Evolutionary conservation across 2,888 invertebrate genomes (phyloP).

Genomic region (Zhuqinia jingwanae): DNA sequence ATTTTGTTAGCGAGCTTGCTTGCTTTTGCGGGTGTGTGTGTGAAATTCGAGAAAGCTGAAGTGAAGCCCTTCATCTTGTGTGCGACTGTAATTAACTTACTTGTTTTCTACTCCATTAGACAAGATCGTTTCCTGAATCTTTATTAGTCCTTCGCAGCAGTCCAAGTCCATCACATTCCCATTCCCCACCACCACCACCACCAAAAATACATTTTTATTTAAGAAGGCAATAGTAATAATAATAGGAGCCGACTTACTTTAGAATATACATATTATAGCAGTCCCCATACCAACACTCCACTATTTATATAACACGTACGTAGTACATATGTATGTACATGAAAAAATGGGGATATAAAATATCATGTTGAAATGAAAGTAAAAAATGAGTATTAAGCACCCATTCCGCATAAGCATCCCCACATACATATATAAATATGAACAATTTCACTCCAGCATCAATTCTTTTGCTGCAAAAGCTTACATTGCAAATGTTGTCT

Average conservation of each 20-base stretch:
- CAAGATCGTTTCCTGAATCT: conserved; percentile 67
- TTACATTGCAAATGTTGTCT: no score
- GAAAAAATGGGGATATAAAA: no score
- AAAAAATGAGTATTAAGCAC: conserved; percentile 30
- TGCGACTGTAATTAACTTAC: conserved; percentile 63
- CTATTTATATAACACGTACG: no score
- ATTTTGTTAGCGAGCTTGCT: neutral
- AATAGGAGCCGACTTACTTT: no score
- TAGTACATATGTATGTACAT: no score
- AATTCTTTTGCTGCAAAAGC: no score
- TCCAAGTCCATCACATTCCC: conserved; percentile 53
- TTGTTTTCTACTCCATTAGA: conserved; percentile 69
- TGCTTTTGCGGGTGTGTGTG: conserved; percentile 9
- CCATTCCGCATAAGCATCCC: conserved; percentile 12
- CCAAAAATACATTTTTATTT: conserved; percentile 10
- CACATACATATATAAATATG: neutral
- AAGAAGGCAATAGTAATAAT: no score
- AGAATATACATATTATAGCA: no score
- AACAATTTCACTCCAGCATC: conserved; percentile 30
- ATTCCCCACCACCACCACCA: conserved; percentile 33
- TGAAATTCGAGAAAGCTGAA: conserved; percentile 28
- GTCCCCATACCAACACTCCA: no score
- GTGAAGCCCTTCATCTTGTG: conserved; percentile 33
- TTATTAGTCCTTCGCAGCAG: conserved; percentile 53
- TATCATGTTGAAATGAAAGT: conserved; percentile 2